phyloP scores from a whole-genome alignment of 2,797 vertebrate genomes.

The Glossophaga mutica region DNA sequence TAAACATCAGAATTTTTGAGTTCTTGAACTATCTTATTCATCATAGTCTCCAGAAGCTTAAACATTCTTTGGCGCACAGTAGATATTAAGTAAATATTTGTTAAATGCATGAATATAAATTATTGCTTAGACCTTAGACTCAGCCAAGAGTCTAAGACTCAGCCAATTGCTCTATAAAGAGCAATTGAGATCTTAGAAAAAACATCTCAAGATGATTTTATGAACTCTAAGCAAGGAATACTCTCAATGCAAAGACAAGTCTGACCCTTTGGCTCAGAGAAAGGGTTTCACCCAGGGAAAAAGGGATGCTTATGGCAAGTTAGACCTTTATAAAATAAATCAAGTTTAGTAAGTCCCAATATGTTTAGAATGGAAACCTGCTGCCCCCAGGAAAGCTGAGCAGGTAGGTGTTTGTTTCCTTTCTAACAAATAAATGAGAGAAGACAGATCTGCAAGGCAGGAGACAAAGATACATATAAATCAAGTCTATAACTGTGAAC shows the following conservation, averaged over 20 bases:
- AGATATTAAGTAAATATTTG: not conserved
- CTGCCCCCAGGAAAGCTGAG: not conserved
- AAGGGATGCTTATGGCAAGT: not conserved
- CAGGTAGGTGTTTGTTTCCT: not conserved
- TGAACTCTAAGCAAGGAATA: not conserved
- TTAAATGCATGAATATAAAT: not conserved
- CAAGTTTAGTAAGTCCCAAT: not conserved
- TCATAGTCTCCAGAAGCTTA: not conserved
- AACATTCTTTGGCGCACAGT: not conserved
- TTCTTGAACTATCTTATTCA: not conserved
- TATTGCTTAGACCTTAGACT: not conserved
- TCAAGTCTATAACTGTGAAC: not conserved
- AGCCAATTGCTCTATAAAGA: not conserved
- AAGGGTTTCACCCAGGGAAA: not conserved
- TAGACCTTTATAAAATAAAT: not conserved
- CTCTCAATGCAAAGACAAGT: not conserved
- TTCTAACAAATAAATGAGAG: not conserved
- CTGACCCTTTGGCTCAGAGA: not conserved
- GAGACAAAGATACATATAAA: not conserved
- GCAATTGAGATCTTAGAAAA: not conserved
- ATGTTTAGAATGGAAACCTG: not conserved
- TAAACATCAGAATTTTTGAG: not conserved
- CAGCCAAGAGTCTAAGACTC: not conserved
- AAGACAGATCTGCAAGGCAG: not conserved
- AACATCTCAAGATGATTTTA: not conserved